Percentiles rank a stretch among this genome's conserved stretches.
phyloP scores from a whole-genome alignment of 2,797 vertebrate genomes.

The Picus viridis region DNA sequence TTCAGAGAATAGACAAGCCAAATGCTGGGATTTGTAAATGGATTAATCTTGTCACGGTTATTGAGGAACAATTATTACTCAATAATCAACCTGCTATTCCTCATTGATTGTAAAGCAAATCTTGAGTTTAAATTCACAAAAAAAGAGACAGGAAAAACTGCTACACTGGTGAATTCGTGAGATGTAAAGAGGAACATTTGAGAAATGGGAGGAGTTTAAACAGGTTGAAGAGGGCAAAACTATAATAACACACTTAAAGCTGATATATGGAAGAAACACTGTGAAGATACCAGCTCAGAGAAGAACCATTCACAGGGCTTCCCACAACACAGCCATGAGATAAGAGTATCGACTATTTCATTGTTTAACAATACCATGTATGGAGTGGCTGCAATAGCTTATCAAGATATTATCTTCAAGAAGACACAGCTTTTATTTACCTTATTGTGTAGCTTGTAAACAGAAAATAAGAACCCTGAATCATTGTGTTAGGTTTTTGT shows the following conservation, averaged over 20 bases:
- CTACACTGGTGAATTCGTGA: background rate
- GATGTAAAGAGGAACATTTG: background rate
- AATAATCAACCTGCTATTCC: conserved; percentile 8
- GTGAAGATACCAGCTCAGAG: background rate
- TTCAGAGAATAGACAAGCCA: background rate
- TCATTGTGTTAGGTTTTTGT: background rate
- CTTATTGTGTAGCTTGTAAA: background rate
- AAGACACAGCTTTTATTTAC: background rate
- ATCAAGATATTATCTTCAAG: background rate
- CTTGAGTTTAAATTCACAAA: background rate
- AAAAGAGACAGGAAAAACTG: background rate
- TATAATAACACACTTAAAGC: background rate
- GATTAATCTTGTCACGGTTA: conserved; percentile 11
- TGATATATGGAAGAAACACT: background rate
- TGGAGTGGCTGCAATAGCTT: background rate
- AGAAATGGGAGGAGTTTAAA: background rate
- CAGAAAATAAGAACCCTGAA: background rate
- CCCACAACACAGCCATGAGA: background rate
- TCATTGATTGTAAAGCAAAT: conserved; percentile 37
- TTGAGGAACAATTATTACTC: conserved; percentile 26
- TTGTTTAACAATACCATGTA: background rate
- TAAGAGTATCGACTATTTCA: background rate
- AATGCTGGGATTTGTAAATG: conserved; percentile 20
- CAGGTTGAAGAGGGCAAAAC: background rate
- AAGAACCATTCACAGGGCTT: background rate